phyloP scores from a whole-genome alignment of 2,113 vertebrate species.

The Chaetorhynchus papuensis region DNA sequence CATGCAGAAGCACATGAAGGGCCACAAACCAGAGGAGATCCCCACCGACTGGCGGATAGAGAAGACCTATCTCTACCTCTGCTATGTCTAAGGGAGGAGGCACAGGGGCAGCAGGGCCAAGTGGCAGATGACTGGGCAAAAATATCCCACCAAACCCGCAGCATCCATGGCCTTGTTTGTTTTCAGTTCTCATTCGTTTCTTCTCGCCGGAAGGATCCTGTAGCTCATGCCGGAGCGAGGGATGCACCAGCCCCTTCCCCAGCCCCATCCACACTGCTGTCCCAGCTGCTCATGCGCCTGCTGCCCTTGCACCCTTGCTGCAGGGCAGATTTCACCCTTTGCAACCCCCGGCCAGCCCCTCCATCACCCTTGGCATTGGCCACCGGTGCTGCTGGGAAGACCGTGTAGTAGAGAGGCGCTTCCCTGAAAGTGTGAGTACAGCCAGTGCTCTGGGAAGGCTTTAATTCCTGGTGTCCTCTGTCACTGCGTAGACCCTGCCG shows the following conservation, averaged over 20 bases:
- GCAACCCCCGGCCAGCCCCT: background rate
- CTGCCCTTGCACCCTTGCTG: background rate
- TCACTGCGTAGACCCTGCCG: rapidly evolving
- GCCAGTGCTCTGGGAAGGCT: background rate
- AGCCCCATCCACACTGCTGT: background rate
- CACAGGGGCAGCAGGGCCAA: background rate
- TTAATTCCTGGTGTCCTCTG: background rate
- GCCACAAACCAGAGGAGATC: conserved; percentile 96
- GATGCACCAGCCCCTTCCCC: background rate
- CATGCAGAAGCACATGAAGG: conserved; percentile 99
- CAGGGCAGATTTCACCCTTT: background rate
- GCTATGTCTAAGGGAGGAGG: conserved; percentile 82
- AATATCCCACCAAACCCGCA: background rate
- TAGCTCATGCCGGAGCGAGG: background rate
- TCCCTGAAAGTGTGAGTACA: rapidly evolving
- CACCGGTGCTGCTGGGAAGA: background rate
- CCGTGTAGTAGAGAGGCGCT: rapidly evolving
- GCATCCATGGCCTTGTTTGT: conserved; percentile 1
- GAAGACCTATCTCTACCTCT: conserved; percentile 99
- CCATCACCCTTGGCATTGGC: background rate
- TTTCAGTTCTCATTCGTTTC: background rate
- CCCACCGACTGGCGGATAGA: conserved; percentile 99
- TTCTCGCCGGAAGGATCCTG: background rate
- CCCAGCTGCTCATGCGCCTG: background rate
- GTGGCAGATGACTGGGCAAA: conserved; percentile 39